A percentile compares a stretch with the other conserved stretches of the same genome.
Evolutionary conservation across 2,113 vertebrate species (phyloP).

Genomic region (Ophiodon elongatus): DNA sequence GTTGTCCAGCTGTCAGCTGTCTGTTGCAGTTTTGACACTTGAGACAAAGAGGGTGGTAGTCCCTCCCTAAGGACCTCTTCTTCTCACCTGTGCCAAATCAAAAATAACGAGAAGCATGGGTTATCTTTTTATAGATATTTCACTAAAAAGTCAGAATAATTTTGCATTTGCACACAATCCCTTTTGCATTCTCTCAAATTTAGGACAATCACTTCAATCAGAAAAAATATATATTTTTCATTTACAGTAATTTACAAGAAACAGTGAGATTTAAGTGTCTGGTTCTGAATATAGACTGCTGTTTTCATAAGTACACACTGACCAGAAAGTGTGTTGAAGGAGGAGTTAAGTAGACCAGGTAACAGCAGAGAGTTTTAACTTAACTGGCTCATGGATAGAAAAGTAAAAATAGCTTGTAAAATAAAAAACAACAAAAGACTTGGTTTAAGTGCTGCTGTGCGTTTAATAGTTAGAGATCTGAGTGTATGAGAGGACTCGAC

Average conservation of each 20-base stretch:
- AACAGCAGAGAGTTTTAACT: conserved; percentile 63
- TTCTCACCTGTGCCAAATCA: conserved; percentile 82
- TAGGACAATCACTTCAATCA: neutral
- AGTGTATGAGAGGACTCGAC: conserved; percentile 11
- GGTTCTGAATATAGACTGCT: conserved; percentile 26
- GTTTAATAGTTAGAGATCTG: conserved; percentile 14
- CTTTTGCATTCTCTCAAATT: neutral
- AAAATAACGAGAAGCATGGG: neutral
- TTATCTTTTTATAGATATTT: neutral
- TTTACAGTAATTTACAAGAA: neutral
- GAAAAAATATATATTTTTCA: neutral
- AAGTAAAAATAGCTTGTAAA: conserved; percentile 30
- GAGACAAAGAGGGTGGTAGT: conserved; percentile 89
- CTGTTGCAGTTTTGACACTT: conserved; percentile 87
- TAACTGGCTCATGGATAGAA: conserved; percentile 19
- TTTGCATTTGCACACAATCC: conserved; percentile 8
- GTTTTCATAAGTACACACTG: conserved; percentile 31
- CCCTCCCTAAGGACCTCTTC: conserved; percentile 86
- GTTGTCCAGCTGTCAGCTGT: conserved; percentile 86
- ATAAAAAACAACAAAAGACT: neutral
- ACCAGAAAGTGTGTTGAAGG: conserved; percentile 26
- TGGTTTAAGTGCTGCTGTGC: conserved; percentile 5
- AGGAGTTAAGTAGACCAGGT: conserved; percentile 61
- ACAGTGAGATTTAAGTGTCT: conserved; percentile 1
- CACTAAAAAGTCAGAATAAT: neutral